phyloP scores from a whole-genome alignment of 2,888 invertebrate genomes.

The Xanthia togata region DNA sequence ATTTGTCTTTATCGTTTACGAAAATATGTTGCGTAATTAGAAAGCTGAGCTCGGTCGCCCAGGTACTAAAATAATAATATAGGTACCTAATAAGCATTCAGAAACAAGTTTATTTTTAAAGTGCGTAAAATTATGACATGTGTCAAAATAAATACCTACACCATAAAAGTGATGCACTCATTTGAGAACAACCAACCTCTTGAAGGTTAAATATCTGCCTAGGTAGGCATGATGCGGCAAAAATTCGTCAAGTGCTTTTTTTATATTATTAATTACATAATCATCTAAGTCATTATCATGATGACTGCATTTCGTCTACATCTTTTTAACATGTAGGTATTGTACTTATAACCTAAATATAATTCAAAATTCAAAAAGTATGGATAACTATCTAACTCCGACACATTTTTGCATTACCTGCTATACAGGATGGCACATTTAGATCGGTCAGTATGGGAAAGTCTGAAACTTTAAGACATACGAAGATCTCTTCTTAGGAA shows the following conservation, averaged over 20 bases:
- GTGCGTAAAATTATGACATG: background rate
- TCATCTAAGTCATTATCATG: conserved; percentile 8
- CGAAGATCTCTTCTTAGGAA: no score
- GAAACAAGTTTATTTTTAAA: conserved; percentile 1
- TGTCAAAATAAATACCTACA: conserved; percentile 11
- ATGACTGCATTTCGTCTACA: conserved; percentile 20
- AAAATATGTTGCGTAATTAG: no score
- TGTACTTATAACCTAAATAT: background rate
- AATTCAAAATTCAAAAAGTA: background rate
- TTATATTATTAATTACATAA: conserved; percentile 6
- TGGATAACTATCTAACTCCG: background rate
- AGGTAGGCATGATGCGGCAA: conserved; percentile 17
- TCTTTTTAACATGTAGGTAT: background rate
- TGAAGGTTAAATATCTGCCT: conserved; percentile 29
- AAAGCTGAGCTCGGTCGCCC: no score
- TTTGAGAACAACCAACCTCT: conserved; percentile 17
- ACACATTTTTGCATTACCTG: background rate
- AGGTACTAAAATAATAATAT: background rate
- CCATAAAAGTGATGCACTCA: conserved; percentile 8
- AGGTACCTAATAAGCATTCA: background rate
- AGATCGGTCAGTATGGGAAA: no score
- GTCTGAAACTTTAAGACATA: no score
- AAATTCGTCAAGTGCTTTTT: background rate
- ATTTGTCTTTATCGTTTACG: no score
- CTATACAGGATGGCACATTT: no score